Conservation (phyloP, 1,140 invertebrate species). For the Phymorhynchus buccinoides region DNA sequence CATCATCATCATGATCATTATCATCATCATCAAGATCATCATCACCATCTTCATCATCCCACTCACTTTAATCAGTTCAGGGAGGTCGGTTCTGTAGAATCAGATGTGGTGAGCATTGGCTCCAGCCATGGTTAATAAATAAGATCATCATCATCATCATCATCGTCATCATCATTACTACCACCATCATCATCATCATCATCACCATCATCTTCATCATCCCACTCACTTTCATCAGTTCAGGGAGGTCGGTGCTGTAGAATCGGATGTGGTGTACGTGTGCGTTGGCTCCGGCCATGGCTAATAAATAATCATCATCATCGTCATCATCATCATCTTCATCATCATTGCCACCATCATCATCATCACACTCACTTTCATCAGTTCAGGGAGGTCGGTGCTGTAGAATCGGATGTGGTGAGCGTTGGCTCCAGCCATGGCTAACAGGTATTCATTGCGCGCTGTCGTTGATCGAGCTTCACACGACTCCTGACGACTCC, state of each 20-base stretch:
- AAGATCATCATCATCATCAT: conserved; percentile 72
- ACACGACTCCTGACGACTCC: conserved; percentile 88
- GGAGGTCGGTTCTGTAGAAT: conserved; percentile 93
- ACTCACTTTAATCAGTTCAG: neutral
- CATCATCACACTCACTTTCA: conserved; percentile 78
- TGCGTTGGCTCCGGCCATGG: no score
- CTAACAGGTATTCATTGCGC: conserved; percentile 93
- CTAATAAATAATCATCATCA: neutral
- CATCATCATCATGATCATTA: neutral
- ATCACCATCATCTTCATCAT: no score
- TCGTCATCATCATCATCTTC: no score
- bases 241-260: no score
- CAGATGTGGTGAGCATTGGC: conserved; percentile 95
- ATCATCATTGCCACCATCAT: neutral
- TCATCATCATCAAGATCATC: neutral
- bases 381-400: conserved; percentile 89
- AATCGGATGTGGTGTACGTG: no score
- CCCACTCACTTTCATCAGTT: neutral
- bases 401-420: conserved; percentile 94
- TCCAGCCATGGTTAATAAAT: conserved; percentile 90
- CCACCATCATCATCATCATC: neutral
- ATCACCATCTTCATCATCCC: neutral
- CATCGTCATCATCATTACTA: neutral
- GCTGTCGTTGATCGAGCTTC: conserved; percentile 96
- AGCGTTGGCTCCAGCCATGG: conserved; percentile 93